Percentiles rank a stretch among this genome's conserved stretches.
phyloP scores from a whole-genome alignment of 1,140 invertebrate species.

The Tigriopus japonicus region DNA sequence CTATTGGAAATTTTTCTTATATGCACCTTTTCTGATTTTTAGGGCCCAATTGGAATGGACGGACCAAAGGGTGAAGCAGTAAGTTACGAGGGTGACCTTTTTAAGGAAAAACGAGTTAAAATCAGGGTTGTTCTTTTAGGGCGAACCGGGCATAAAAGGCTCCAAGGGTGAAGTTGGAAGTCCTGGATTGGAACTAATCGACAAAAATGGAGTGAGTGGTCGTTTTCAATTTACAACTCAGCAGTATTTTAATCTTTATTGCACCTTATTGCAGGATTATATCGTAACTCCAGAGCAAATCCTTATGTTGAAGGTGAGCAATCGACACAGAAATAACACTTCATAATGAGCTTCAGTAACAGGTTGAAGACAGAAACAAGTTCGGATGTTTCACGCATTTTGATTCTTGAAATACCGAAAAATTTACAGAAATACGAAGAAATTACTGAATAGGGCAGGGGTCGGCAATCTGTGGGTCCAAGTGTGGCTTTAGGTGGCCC shows the following conservation, averaged over 20 bases:
- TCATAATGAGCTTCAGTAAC: too few relatives aligned
- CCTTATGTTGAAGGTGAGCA: neutral
- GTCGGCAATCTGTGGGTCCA: too few relatives aligned
- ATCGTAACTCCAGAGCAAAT: neutral
- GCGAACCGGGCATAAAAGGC: neutral
- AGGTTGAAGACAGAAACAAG: too few relatives aligned
- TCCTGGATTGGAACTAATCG: neutral
- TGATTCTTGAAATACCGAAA: too few relatives aligned
- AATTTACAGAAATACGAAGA: too few relatives aligned
- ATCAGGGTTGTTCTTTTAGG: neutral
- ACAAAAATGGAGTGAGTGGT: neutral
- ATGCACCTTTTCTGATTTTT: neutral
- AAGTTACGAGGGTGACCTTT: neutral
- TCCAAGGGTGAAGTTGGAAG: constrained; percentile 1
- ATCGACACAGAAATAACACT: neutral
- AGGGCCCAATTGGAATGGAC: neutral
- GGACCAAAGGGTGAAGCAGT: neutral
- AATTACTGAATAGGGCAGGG: too few relatives aligned
- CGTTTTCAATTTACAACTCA: neutral
- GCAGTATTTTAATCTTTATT: neutral
- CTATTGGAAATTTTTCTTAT: too few relatives aligned
- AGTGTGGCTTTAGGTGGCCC: too few relatives aligned
- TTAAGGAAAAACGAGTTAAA: too few relatives aligned
- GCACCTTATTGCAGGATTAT: neutral
- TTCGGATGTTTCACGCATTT: too few relatives aligned